These are phyloP conservation scores for Operophtera brumata DNA, from an alignment of 2,888 invertebrate species.

Conservation along the genomic window DNA sequence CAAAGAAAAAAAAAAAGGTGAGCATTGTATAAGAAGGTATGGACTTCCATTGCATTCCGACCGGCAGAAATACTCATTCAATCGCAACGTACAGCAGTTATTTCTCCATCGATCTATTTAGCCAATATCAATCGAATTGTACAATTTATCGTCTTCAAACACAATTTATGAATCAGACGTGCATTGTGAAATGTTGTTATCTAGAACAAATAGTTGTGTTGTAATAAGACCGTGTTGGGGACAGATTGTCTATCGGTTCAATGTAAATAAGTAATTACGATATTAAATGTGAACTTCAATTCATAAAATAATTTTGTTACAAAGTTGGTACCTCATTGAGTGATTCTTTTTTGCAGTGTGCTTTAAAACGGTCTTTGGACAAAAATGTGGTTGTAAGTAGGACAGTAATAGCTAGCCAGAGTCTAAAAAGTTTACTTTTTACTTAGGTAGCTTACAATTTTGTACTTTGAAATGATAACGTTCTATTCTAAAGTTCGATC, in stretches of 20 bases:
- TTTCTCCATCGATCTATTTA: conserved; percentile 7
- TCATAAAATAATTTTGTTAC: neutral
- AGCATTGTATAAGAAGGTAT: neutral
- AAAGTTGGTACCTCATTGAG: too few relatives aligned
- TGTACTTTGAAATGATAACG: too few relatives aligned
- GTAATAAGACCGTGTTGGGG: conserved; percentile 2
- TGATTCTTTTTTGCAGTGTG: too few relatives aligned
- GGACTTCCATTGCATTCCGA: neutral
- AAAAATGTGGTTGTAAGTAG: too few relatives aligned
- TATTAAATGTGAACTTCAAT: neutral
- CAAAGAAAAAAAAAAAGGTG: too few relatives aligned
- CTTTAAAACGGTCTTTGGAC: too few relatives aligned
- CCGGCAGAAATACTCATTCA: conserved; percentile 4
- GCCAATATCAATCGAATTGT: conserved; percentile 15
- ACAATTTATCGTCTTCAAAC: conserved; percentile 24
- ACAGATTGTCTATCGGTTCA: conserved; percentile 1
- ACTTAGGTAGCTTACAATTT: too few relatives aligned
- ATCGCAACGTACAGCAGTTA: conserved; percentile 6
- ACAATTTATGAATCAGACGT: conserved; percentile 18
- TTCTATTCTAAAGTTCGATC: too few relatives aligned
- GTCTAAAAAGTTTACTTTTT: too few relatives aligned
- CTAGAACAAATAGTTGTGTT: conserved; percentile 27
- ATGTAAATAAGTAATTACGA: neutral
- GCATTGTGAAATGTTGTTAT: conserved; percentile 25
- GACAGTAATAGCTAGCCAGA: too few relatives aligned